phyloP scores from a whole-genome alignment of 2,113 vertebrate genomes.

The Heloderma charlesbogerti region DNA sequence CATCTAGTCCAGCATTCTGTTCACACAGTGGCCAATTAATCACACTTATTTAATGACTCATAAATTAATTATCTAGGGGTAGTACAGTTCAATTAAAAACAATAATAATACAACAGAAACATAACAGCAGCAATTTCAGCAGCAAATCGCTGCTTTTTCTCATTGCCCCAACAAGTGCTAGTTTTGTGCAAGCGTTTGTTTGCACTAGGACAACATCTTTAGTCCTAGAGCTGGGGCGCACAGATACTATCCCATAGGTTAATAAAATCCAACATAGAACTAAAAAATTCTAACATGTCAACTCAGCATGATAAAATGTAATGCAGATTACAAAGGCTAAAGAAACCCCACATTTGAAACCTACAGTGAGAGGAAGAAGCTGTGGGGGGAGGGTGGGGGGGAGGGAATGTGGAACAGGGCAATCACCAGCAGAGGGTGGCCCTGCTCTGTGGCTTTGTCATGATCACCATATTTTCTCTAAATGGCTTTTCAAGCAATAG shows the following conservation, averaged over 20 bases:
- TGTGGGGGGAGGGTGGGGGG: no score
- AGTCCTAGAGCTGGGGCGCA: no score
- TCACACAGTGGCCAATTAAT: not conserved
- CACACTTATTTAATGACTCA: not conserved
- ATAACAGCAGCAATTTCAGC: no score
- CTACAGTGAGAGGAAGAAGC: no score
- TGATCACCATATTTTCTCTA: not conserved
- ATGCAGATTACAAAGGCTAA: not conserved
- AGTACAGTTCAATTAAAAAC: not conserved
- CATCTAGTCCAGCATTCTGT: no score
- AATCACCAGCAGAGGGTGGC: not conserved
- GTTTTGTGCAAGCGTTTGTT: no score
- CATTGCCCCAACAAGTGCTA: no score
- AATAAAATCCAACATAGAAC: conserved; percentile 6
- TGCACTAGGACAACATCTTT: no score
- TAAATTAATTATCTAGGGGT: not conserved
- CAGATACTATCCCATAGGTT: not conserved
- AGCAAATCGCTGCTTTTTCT: no score
- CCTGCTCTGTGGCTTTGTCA: not conserved
- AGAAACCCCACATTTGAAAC: not conserved
- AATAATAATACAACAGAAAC: no score
- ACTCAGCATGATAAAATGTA: not conserved
- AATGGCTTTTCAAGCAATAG: not conserved
- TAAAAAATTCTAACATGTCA: not conserved
- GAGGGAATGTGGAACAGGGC: not conserved